phyloP scores from a whole-genome alignment of 23 tunicate genomes.

The Botrylloides violaceus region DNA sequence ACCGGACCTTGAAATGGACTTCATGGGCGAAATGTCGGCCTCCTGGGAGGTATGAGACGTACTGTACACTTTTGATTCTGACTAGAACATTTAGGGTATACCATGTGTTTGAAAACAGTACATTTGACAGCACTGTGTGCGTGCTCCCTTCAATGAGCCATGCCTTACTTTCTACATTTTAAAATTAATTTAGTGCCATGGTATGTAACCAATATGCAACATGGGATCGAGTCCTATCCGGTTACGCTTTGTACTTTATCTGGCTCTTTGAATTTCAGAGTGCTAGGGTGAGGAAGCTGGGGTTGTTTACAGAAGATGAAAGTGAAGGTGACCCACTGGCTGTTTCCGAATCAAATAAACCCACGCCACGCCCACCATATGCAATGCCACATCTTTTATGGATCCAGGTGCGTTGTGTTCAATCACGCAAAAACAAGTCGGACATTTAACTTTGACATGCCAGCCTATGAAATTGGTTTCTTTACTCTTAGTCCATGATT shows the following conservation, averaged over 20 bases:
- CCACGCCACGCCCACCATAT: slow-evolving; percentile 65
- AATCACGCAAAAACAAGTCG: no score
- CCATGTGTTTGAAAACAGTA: background rate
- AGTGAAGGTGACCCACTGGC: slow-evolving; percentile 96
- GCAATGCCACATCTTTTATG: slow-evolving; percentile 64
- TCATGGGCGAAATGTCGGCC: slow-evolving; percentile 59
- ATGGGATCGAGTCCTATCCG: no score
- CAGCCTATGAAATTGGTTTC: no score
- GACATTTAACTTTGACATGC: no score
- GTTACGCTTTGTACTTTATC: no score
- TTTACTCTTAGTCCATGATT: no score
- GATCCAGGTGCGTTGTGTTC: slow-evolving; percentile 68
- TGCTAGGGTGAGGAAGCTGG: slow-evolving; percentile 49
- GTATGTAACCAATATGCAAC: no score
- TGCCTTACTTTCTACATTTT: no score
- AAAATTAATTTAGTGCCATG: no score
- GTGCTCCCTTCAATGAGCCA: no score
- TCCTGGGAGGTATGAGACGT: slow-evolving; percentile 54
- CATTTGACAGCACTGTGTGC: no score
- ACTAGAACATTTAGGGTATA: background rate
- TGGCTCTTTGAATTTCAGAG: no score
- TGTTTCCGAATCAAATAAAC: slow-evolving; percentile 66
- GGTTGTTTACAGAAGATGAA: slow-evolving; percentile 43
- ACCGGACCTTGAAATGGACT: slow-evolving; percentile 40
- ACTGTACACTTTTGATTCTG: background rate